phyloP scores from a whole-genome alignment of 1,140 invertebrate genomes.

The Drosophila lacteicornis region DNA sequence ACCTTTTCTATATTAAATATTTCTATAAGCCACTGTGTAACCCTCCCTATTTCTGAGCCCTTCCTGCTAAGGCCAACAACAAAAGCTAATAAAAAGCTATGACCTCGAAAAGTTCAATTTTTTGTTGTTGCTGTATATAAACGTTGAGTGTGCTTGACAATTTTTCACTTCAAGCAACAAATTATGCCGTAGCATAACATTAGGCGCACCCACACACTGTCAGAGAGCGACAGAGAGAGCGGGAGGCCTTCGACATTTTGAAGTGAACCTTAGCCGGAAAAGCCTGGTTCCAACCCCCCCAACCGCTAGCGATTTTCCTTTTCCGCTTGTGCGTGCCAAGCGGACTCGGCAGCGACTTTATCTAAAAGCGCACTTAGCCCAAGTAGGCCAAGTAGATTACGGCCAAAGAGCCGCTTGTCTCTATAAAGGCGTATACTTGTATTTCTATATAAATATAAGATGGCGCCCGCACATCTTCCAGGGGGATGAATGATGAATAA shows the following conservation, averaged over 20 bases:
- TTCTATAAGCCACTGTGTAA: neutral
- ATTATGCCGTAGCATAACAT: slow-evolving; percentile 81
- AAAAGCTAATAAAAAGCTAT: slow-evolving; percentile 79
- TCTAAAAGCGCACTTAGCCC: slow-evolving; percentile 81
- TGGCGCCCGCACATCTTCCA: slow-evolving; percentile 8
- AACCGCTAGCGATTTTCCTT: slow-evolving; percentile 4
- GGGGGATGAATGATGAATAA: slow-evolving; percentile 33
- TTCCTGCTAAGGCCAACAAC: slow-evolving; percentile 30
- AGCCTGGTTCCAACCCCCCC: slow-evolving; percentile 1
- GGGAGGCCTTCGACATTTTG: slow-evolving; percentile 36
- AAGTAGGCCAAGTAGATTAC: slow-evolving; percentile 82
- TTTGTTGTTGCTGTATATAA: slow-evolving; percentile 68
- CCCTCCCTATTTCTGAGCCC: neutral
- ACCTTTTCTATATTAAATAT: neutral
- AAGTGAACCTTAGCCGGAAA: slow-evolving; percentile 40
- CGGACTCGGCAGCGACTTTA: slow-evolving; percentile 74
- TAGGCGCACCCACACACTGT: slow-evolving; percentile 61
- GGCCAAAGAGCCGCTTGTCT: slow-evolving; percentile 60
- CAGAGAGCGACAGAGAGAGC: slow-evolving; percentile 2
- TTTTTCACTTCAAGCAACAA: slow-evolving; percentile 82
- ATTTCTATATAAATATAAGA: slow-evolving; percentile 11
- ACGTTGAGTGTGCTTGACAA: slow-evolving; percentile 78
- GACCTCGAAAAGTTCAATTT: slow-evolving; percentile 82
- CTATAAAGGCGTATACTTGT: slow-evolving; percentile 8
- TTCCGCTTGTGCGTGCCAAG: slow-evolving; percentile 64